These are phyloP conservation scores for Drusus annulatus DNA, from an alignment of 1,140 invertebrate genomes.

Conservation along the genomic window DNA sequence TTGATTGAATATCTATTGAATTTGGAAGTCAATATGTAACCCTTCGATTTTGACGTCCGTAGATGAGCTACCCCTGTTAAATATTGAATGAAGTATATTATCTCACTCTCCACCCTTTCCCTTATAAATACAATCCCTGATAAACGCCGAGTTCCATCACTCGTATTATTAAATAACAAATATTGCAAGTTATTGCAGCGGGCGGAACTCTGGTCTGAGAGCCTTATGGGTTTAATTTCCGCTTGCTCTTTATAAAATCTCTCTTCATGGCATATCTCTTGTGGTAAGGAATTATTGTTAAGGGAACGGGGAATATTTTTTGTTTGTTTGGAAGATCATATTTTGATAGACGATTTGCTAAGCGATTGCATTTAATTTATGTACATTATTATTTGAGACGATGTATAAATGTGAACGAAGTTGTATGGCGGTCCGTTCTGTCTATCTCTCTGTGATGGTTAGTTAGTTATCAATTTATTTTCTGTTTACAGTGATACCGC, in stretches of 20 bases:
- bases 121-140: background rate
- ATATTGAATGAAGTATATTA: no score
- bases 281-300: constrained; percentile 40
- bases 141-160: background rate
- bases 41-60: no score
- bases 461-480: no score
- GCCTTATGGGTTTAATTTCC: constrained; percentile 58
- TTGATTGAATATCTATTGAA: no score
- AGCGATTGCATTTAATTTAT: constrained; percentile 4
- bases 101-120: background rate
- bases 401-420: no score
- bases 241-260: constrained; percentile 51
- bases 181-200: constrained; percentile 43
- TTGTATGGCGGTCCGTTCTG: no score
- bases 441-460: no score
- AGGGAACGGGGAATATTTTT: constrained; percentile 35
- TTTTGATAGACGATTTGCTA: constrained; percentile 12
- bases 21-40: no score
- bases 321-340: constrained; percentile 18
- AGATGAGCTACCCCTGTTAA: no score
- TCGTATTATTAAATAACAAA: constrained; percentile 21
- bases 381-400: background rate
- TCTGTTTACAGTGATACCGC: no score
- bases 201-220: background rate
- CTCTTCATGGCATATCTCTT: background rate